Evolutionary conservation across 2,113 vertebrate genomes (phyloP), one percentile per base, ranked within the genome.

Genomic region (Apaloderma vittatum): DNA sequence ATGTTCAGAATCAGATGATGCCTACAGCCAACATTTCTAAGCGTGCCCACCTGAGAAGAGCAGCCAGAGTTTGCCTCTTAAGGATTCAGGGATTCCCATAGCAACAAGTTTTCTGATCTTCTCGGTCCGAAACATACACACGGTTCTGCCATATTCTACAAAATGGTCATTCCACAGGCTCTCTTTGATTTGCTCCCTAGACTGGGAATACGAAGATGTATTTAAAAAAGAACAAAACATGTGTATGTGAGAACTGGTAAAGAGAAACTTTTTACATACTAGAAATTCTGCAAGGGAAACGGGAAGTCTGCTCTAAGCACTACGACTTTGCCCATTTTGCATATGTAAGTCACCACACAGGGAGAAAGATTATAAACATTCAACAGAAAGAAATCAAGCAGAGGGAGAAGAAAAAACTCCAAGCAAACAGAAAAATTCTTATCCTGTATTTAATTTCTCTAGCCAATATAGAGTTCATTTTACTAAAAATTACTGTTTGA

Each of bases 111-210:
- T 99, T 52, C 98, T 98, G 94, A 99, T 99, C 94, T 99, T 99
- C 86, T 99, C 99, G 0, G 99, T 99, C 94, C 99, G 99, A 81
- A 99, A 99, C 99, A 99, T 99, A 96, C 99, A 99, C 57, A 99
- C 98, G 0, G 99, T 99, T 11, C 99, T 98, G 45, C 99, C 99
- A 1, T 99, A 99, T 80, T 99, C 99, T 0, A 84, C 73, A 83
- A 99, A 99, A 90, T 99, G 99, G 78, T 99, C 99, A 11, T 98
- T 98, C 99, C 99, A 99, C 77, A 99, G 97, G 11, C 94, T 98
- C 92, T 98, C 98, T 93, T 99, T 99, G 93, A 98, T 96, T 92
- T 98, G 98, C 77, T 99, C 98, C 87, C 93, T 94, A 82, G 98
- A 98, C 99, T 99, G 93, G 48, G 95, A 95, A 92, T 5, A 57